phyloP scores from a whole-genome alignment of 1,140 invertebrate genomes.

The silkworm (Bombyx mori) region ASM3026992v2 NC_085133.1:7256001-7256500 shows the following conservation, averaged over 20 bases:
- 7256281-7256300: slow-evolving; percentile 25
- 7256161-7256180: too few relatives aligned
- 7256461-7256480: slow-evolving; percentile 13
- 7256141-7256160: neutral
- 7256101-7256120: too few relatives aligned
- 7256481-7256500: neutral
- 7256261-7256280: slow-evolving; percentile 1
- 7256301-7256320: slow-evolving; percentile 60
- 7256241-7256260: neutral
- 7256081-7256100: too few relatives aligned
- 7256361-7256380: neutral
- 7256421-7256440: neutral
- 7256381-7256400: neutral
- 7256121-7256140: too few relatives aligned
- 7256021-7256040: neutral
- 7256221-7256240: too few relatives aligned
- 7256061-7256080: too few relatives aligned
- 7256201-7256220: too few relatives aligned
- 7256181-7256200: too few relatives aligned
- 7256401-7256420: neutral
- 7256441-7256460: slow-evolving; percentile 22
- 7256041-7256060: too few relatives aligned
- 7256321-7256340: slow-evolving; percentile 34
- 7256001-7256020: slow-evolving; percentile 2
- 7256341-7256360: slow-evolving; percentile 16